Evolutionary conservation across 2,888 invertebrate genomes (phyloP).

Genomic region (Heliconius erato): DNA sequence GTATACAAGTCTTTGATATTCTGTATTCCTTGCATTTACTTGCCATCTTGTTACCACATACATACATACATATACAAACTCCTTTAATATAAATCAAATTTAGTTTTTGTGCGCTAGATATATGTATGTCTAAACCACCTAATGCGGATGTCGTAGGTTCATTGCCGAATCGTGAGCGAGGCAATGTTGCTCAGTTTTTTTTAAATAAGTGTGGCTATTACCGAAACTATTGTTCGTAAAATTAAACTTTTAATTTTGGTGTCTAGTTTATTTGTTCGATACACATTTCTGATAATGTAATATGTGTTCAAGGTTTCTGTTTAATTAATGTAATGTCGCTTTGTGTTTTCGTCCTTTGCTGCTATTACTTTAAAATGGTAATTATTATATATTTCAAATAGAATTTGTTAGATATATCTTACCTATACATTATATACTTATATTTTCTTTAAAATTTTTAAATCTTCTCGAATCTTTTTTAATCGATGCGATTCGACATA

Average conservation of each 20-base stretch:
- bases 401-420: no score
- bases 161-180: neutral
- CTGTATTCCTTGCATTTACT: no score
- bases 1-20: no score
- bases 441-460: no score
- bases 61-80: no score
- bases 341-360: neutral
- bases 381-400: no score
- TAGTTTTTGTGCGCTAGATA: neutral
- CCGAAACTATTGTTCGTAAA: neutral
- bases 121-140: neutral
- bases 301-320: constrained; percentile 9
- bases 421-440: no score
- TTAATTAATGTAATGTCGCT: constrained; percentile 8
- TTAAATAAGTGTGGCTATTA: neutral
- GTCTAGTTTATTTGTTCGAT: neutral
- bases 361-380: neutral
- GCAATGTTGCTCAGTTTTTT: neutral
- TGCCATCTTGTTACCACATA: no score
- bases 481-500: no score
- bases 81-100: neutral
- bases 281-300: neutral
- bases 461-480: no score
- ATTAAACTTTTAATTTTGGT: neutral
- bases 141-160: neutral